Base-by-base conservation (phyloP, 2,888 invertebrate species). In the Emesis furor region DNA sequence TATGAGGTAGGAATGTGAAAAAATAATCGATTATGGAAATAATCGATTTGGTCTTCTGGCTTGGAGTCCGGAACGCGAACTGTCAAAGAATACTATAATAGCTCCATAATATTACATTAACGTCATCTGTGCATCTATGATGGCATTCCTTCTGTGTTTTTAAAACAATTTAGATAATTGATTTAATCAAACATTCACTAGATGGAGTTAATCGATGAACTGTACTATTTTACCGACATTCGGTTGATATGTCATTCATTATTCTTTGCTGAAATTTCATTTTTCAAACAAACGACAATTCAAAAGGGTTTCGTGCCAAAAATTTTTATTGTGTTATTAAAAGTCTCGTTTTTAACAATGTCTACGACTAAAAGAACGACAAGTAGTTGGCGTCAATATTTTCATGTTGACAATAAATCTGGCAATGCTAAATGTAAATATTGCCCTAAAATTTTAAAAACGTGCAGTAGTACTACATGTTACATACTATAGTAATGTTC, bases 361-460 rank as follows among this genome's bases (percentile, higher is more conserved):
- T 73, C 73, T 55, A 81, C 73, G 68, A 76, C 59, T 32, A 75
- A 79, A 79, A 81, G 73, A 35, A 73, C 73, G 76, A 76, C 80
- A 59, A 69, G 76, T 81, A 81, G 35, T 77, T 83, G 81, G 78
- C 81, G 76, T 73, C 81, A 84, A 81, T 79, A 84, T 81, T 84
- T 80, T 78, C 73, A 82, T 80, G 71, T 82, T 76, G 73, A 85
- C 73, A 82, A 78, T 73, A 84, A 84, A 79, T 75, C 74, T 79
- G 76, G 76, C 75, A 81, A 76, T 68, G 81, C 81, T 73, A 81
- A 84, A 83, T 86, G 81, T 83, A 83, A 84, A 83, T 86, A 81
- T 79, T 35, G 35, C 35, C 35, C 35, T 35, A 35, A 35, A 35
- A 35, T 35, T 35, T 35, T 35, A 35, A 35, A 5, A 35, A 35